Conservation (phyloP, 2,113 vertebrate genomes). For the Vidua chalybeata region DNA sequence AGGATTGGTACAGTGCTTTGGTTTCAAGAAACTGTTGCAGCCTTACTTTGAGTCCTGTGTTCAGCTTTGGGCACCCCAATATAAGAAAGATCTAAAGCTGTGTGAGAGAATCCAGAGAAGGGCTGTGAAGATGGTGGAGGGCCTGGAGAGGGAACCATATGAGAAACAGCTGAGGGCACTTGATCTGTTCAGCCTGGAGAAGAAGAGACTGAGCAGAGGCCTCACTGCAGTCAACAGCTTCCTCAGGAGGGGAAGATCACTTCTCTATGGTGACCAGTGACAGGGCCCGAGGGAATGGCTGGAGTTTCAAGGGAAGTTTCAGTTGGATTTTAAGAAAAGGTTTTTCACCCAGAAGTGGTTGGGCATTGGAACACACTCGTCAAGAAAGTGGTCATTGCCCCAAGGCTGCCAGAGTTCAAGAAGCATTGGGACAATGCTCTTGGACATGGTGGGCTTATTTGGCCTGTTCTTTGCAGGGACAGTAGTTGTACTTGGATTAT, state of each 20-base stretch:
- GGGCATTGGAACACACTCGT: not conserved
- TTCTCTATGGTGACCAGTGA: not conserved
- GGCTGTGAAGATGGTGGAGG: not conserved
- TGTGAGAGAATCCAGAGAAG: not conserved
- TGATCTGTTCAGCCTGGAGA: not conserved
- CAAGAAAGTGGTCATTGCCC: not conserved
- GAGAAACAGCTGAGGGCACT: not conserved
- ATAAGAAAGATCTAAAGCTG: not conserved
- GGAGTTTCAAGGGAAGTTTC: not conserved
- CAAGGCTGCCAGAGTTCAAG: not conserved
- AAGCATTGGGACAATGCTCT: not conserved
- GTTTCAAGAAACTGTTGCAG: not conserved
- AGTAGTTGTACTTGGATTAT: not conserved
- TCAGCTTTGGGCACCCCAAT: not conserved
- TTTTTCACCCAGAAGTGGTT: not conserved
- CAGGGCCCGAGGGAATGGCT: accelerated
- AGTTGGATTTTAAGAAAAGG: not conserved
- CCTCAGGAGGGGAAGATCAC: not conserved
- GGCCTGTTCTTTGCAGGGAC: not conserved
- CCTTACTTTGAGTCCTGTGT: not conserved
- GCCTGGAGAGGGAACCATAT: not conserved
- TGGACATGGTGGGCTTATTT: accelerated
- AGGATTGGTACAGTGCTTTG: not conserved
- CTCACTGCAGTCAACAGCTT: not conserved
- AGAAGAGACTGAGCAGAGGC: not conserved